phyloP scores from a whole-genome alignment of 1,140 invertebrate species.

The Mesaphorura yosii region DNA sequence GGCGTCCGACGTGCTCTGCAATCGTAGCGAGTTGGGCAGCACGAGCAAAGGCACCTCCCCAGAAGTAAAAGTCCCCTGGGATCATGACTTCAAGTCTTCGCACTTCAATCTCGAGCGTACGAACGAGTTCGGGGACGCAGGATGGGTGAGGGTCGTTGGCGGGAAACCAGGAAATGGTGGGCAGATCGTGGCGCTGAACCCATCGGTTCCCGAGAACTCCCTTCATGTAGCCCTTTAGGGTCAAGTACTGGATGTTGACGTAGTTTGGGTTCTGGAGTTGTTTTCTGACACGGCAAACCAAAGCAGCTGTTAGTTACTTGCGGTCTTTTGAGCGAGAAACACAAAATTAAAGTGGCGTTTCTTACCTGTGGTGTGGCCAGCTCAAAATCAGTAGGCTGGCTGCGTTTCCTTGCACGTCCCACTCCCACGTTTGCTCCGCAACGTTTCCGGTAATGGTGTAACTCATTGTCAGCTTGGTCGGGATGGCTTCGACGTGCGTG shows the following conservation, averaged over 20 bases:
- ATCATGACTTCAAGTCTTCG: slow-evolving; percentile 12
- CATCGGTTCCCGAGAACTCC: slow-evolving; percentile 22
- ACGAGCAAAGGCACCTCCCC: slow-evolving; percentile 18
- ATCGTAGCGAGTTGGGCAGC: slow-evolving; percentile 14
- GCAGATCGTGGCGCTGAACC: slow-evolving; percentile 11
- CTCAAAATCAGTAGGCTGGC: slow-evolving; percentile 13
- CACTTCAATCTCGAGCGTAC: slow-evolving; percentile 22
- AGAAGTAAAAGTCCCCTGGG: slow-evolving; percentile 24
- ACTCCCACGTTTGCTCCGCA: slow-evolving; percentile 18
- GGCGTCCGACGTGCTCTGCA: slow-evolving; percentile 21
- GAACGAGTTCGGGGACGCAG: slow-evolving; percentile 12
- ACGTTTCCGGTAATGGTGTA: slow-evolving; percentile 18
- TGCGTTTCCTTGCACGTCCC: slow-evolving; percentile 16
- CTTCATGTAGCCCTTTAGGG: slow-evolving; percentile 21
- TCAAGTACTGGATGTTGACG: slow-evolving; percentile 22
- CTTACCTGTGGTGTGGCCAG: slow-evolving; percentile 26
- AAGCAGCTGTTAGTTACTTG: neutral
- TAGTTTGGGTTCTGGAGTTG: slow-evolving; percentile 6
- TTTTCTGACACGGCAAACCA: slow-evolving; percentile 1
- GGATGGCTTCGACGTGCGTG: slow-evolving; percentile 1
- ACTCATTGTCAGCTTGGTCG: slow-evolving; percentile 8
- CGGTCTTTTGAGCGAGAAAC: neutral
- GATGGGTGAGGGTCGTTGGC: slow-evolving; percentile 14
- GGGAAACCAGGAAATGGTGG: slow-evolving; percentile 18
- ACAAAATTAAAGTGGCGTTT: too few relatives aligned